Base-by-base conservation (phyloP, 2,113 vertebrate genomes). In the Boleophthalmus pectinirostris region DNA sequence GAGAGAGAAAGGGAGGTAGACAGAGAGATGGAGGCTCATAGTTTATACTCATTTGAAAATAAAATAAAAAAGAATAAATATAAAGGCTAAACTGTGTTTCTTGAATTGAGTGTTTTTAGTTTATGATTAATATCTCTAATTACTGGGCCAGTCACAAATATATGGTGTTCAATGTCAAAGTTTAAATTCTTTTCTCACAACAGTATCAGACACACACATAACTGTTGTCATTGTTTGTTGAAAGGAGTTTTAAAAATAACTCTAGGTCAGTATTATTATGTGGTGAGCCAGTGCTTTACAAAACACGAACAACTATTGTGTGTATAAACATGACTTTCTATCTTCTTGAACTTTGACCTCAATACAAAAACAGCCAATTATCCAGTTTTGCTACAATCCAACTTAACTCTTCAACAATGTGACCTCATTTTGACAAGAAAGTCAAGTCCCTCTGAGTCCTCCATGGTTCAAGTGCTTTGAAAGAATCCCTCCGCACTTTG, bases 401-500 rank as follows among this genome's bases (percentile, higher is more conserved):
- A 13, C 33, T 43, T 20, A 21, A 43, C 33, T 64, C 18, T 43
- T 20, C 10, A 64, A 43, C 61, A 9, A n/a, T 53, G 77, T 20
- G 43, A 77, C 68, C 63, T 72, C 33, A 14, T 65, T n/a, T 46
- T 23, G 49, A 61, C 71, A 2, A 25, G 15, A 43, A 61, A 69
- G 70, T 54, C 54, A 74, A 57, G 49, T 70, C 43, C 24, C 24
- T 18, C 14, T 29, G 25, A 46, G 60, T 46, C 45, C 24, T 3
- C 2, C 21, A 49, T 75, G 75, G 84, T 69, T 77, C 82, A 77
- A 78, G 51, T 63, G 54, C 61, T 67, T 58, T 60, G 53, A 75
- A 89, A 88, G 85, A 43, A 43, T 82, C 80, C 77, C 68, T 80
- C 81, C 87, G 89, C 80, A 82, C 78, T 78, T 46, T 29, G 79